Evolutionary conservation across 2,888 invertebrate genomes (phyloP).

Genomic region (Drosophila percnosoma): DNA sequence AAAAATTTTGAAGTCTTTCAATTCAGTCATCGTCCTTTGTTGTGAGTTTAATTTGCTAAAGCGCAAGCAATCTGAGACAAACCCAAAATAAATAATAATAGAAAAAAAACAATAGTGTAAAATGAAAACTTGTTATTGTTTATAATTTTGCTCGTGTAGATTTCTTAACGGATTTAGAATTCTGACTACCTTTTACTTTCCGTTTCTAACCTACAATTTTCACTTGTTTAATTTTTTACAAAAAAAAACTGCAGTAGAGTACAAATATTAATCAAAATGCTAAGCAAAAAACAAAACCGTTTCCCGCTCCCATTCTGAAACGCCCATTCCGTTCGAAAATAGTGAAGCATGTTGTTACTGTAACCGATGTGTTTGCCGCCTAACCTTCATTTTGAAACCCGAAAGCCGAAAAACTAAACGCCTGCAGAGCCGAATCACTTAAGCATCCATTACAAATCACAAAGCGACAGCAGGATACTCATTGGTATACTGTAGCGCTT

Average conservation of each 20-base stretch:
- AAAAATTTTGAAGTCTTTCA: neutral
- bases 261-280: conserved; percentile 11
- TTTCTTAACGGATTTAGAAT: conserved; percentile 30
- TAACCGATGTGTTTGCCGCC: conserved; percentile 25
- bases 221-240: conserved; percentile 17
- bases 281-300: neutral
- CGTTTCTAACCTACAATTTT: conserved; percentile 20
- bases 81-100: neutral
- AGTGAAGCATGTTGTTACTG: conserved; percentile 47
- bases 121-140: conserved; percentile 55
- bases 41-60: conserved; percentile 4
- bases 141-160: conserved; percentile 83
- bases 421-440: neutral
- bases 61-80: conserved; percentile 17
- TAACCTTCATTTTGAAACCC: conserved; percentile 10
- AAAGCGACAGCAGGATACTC: neutral
- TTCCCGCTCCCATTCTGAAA: conserved; percentile 16
- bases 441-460: neutral
- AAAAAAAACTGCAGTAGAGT: neutral
- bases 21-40: neutral
- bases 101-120: neutral
- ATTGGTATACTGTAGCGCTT: neutral
- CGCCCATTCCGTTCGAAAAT: conserved; percentile 13
- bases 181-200: conserved; percentile 13
- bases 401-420: neutral